Base-by-base conservation (phyloP, 2,797 vertebrate species). In the Bradypodion ventrale region DNA sequence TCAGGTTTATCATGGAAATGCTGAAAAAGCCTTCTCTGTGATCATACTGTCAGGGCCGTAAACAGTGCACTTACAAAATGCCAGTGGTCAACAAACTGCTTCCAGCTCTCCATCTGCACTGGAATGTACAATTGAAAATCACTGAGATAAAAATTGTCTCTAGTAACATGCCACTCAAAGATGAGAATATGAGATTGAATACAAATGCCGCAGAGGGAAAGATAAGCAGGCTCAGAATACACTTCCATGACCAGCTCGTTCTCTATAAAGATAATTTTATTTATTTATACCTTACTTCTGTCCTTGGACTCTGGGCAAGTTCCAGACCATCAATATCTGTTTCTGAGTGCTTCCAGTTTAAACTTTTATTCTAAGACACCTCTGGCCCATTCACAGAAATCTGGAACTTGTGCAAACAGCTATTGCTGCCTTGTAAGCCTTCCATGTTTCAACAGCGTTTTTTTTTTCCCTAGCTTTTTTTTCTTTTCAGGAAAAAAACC, bases 21-120 rank as follows among this genome's bases (percentile, higher is more conserved):
- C 74, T 2, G 85, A 0, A 77, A 65, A 82, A 49, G 0, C 29
- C 23, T 56, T 73, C 42, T 78, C 65, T 0, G 0, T 21, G 8
- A 65, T 32, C 5, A 40, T 78, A 37, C 42, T 75, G 3, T 62
- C 25, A 5, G 52, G 12, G 35, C 6, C 29, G 52, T 66, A 32
- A 86, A 10, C 29, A 4, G 0, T 0, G 0, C 25, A 37, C 0
- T 74, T n/a, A 62, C 5, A 15, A 5, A 42, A 3, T 4, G 0
- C 0, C 0, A 5, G 4, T 0, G 85, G 73, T 25, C 63, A 83
- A 66, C 46, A 66, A 10, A 52, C 8, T 21, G 27, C 35, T 56
- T 83, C 44, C 23, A 75, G 73, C 29, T 76, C 72, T 83, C 56
- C n/a, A 0, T 2, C 1, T 2, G 46, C 59, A 63, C 3, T 1